phyloP scores from a whole-genome alignment of 2,113 vertebrate species.

The Panthera uncia region DNA sequence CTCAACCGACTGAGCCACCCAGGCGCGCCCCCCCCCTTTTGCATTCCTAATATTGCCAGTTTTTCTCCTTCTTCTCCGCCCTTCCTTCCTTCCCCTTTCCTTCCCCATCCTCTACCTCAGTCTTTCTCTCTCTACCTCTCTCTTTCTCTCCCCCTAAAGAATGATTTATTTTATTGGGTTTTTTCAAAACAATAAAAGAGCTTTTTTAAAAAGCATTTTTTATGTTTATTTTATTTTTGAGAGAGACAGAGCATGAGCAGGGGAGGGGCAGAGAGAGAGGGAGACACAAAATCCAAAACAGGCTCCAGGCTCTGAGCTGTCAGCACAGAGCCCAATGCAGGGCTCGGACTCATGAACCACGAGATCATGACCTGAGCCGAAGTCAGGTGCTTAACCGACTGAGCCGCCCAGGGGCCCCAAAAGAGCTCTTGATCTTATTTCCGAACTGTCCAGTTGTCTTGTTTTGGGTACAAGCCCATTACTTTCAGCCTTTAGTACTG shows the following conservation, averaged over 20 bases:
- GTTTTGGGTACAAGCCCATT: not conserved
- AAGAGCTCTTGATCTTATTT: not conserved
- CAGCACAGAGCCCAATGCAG: too few species aligned
- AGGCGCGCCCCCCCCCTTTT: not conserved
- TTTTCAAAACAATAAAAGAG: not conserved
- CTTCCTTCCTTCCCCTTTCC: fast-evolving
- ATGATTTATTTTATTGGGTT: not conserved
- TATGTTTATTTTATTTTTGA: too few species aligned
- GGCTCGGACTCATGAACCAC: too few species aligned
- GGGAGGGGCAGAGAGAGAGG: too few species aligned
- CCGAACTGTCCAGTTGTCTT: not conserved
- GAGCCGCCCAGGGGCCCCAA: not conserved
- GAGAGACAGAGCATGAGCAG: too few species aligned
- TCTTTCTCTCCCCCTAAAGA: not conserved
- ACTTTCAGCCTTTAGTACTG: not conserved
- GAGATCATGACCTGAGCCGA: too few species aligned
- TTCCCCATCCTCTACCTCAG: not conserved
- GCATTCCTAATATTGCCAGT: not conserved
- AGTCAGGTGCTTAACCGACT: too few species aligned
- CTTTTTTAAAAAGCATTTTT: too few species aligned
- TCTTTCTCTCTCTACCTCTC: not conserved
- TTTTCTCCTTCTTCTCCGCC: not conserved
- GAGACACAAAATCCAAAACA: too few species aligned
- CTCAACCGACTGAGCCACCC: too few species aligned
- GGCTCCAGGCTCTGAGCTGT: too few species aligned